Evolutionary conservation across 37 sponge, comb jelly and placozoan species (phyloP).

Genomic region (Beroe forskalii): DNA sequence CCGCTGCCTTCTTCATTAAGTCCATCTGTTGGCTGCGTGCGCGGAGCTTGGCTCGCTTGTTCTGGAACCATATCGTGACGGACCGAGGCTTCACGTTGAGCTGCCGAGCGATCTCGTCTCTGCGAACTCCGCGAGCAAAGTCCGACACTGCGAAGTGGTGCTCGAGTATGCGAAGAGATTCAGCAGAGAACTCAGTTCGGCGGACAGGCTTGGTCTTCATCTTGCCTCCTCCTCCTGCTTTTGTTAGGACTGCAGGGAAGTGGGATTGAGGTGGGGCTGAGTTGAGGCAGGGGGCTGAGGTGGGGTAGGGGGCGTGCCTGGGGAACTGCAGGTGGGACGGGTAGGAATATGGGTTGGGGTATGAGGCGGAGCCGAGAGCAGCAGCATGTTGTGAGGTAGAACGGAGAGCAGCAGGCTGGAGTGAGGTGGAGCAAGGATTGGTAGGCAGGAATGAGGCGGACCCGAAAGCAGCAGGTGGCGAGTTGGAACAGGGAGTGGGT

Average conservation of each 20-base stretch:
- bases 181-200: conserved; percentile 30
- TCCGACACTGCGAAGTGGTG: conserved; percentile 13
- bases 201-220: neutral
- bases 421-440: no score
- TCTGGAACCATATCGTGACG: conserved; percentile 52
- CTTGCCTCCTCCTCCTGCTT: conserved; percentile 39
- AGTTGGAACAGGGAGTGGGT: no score
- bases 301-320: neutral
- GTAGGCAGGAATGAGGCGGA: neutral
- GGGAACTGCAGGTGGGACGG: neutral
- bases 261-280: no score
- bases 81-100: neutral
- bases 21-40: conserved; percentile 1
- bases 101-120: conserved; percentile 25
- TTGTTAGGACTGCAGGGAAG: neutral
- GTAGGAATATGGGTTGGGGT: no score
- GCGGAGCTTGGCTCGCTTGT: conserved; percentile 34
- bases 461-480: no score
- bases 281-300: neutral
- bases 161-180: neutral
- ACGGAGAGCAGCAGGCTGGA: no score
- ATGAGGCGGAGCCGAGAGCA: no score
- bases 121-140: neutral
- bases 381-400: no score
- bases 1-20: conserved; percentile 33